phyloP scores from a whole-genome alignment of 2,888 invertebrate species.

The Drosophila vallismaia region DNA sequence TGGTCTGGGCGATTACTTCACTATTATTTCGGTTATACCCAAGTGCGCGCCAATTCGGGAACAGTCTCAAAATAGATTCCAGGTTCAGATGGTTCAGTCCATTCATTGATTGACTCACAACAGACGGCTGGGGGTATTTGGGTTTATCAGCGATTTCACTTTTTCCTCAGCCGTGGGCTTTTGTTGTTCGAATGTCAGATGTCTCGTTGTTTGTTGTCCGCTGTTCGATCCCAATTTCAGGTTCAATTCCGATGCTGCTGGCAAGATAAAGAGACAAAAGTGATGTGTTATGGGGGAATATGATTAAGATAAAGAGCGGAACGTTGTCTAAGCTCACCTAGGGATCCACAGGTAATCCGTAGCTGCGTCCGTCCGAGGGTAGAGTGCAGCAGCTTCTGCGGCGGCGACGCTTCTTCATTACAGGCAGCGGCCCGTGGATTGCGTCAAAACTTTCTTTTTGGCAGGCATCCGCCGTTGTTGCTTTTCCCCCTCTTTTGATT shows the following conservation, averaged over 20 bases:
- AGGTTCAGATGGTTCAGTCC: slow-evolving; percentile 15
- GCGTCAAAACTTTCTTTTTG: slow-evolving; percentile 78
- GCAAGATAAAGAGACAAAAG: slow-evolving; percentile 31
- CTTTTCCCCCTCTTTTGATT: slow-evolving; percentile 23
- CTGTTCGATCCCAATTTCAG: slow-evolving; percentile 22
- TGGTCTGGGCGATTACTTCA: slow-evolving; percentile 33
- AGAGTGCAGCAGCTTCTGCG: slow-evolving; percentile 62
- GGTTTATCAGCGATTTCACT: slow-evolving; percentile 75
- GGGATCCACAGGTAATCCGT: slow-evolving; percentile 3
- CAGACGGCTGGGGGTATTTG: slow-evolving; percentile 19
- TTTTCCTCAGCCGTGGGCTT: slow-evolving; percentile 30
- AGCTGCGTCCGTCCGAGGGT: slow-evolving; percentile 51
- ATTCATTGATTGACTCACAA: slow-evolving; percentile 36
- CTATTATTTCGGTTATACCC: slow-evolving; percentile 29
- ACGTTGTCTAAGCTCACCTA: slow-evolving; percentile 13
- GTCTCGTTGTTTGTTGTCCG: slow-evolving; percentile 23
- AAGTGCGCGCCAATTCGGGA: slow-evolving; percentile 42
- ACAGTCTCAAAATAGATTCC: slow-evolving; percentile 34
- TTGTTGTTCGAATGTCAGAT: slow-evolving; percentile 7
- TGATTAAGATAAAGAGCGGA: slow-evolving; percentile 19
- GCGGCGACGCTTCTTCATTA: slow-evolving; percentile 65
- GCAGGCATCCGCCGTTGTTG: slow-evolving; percentile 21
- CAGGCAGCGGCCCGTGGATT: slow-evolving; percentile 61
- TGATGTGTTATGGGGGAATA: slow-evolving; percentile 4
- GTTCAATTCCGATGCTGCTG: slow-evolving; percentile 36